Conservation (phyloP, 2,888 invertebrate genomes). For the Sarcophaga variegata region DNA sequence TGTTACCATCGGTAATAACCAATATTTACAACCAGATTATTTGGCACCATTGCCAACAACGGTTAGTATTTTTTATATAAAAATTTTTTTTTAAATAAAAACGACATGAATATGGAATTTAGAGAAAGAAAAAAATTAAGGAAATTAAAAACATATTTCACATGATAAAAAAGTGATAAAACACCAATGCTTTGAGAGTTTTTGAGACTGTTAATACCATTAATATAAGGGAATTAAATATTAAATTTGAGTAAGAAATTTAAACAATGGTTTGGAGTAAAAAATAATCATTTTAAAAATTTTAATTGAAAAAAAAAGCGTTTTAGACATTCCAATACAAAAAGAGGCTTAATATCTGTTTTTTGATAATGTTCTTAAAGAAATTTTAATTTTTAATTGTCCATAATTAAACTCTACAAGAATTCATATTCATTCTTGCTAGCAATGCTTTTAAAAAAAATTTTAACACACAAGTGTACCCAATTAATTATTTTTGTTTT, state of each 20-base stretch:
- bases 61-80: constrained; percentile 86
- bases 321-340: too few relatives aligned
- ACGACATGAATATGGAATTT: constrained; percentile 7
- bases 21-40: constrained; percentile 98
- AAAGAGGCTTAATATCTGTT: too few relatives aligned
- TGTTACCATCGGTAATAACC: constrained; percentile 94
- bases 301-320: neutral
- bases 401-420: too few relatives aligned
- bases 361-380: too few relatives aligned
- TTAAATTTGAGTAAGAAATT: neutral
- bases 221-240: constrained; percentile 7
- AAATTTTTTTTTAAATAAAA: constrained; percentile 13
- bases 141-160: too few relatives aligned
- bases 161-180: neutral
- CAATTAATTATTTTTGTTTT: too few relatives aligned
- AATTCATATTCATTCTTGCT: too few relatives aligned
- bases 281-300: neutral
- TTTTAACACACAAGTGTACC: too few relatives aligned
- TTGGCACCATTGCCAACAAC: constrained; percentile 96
- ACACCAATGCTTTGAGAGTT: too few relatives aligned
- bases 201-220: too few relatives aligned
- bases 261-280: neutral
- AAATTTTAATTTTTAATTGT: too few relatives aligned
- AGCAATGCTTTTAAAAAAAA: too few relatives aligned
- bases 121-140: constrained; percentile 15